Percentiles rank a stretch among this genome's conserved stretches.
Conservation (phyloP, 2,797 vertebrate genomes). For the Megalops cyprinoides region DNA sequence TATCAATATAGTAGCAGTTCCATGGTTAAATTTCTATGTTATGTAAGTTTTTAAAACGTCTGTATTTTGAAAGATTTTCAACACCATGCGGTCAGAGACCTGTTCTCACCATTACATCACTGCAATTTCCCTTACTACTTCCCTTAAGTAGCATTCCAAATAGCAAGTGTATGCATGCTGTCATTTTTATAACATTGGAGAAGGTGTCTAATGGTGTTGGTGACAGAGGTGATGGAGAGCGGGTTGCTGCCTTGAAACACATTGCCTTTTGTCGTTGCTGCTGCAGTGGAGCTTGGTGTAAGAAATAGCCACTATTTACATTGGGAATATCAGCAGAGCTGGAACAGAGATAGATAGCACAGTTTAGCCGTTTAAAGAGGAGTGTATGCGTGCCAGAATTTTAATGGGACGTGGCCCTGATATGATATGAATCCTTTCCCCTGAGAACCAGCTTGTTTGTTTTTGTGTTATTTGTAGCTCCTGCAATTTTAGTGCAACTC, state of each 20-base stretch:
- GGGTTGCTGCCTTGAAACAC: neutral
- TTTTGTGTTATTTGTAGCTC: too few relatives aligned
- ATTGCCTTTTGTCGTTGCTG: neutral
- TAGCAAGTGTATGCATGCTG: neutral
- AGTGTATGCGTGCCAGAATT: neutral
- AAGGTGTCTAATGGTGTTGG: neutral
- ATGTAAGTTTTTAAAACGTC: neutral
- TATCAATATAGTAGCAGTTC: neutral
- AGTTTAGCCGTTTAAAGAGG: neutral
- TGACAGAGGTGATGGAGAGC: neutral
- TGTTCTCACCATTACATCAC: neutral
- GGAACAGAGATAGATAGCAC: neutral
- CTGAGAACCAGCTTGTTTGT: neutral
- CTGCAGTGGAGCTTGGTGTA: neutral
- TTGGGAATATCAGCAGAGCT: neutral
- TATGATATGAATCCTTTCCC: neutral
- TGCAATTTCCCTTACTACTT: neutral
- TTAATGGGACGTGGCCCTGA: neutral
- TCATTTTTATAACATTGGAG: too few relatives aligned
- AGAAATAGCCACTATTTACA: neutral
- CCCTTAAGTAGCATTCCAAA: neutral
- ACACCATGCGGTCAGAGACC: neutral
- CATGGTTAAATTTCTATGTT: neutral
- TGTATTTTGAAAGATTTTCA: too few relatives aligned
- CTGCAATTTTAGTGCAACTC: neutral